phyloP scores from a whole-genome alignment of 2,888 invertebrate genomes.

The Lysandra coridon region DNA sequence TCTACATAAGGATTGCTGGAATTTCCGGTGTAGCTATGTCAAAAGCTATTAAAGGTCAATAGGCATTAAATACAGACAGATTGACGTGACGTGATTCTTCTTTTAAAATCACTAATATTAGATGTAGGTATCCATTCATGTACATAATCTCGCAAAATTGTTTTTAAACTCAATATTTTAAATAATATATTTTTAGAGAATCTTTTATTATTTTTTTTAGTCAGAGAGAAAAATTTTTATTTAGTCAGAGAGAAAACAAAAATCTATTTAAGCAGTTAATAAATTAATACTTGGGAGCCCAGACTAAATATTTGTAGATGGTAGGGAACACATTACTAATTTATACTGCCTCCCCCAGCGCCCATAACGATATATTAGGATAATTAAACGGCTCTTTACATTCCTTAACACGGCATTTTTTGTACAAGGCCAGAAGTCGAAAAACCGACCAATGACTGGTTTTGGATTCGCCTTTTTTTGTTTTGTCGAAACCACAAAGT shows the following conservation, averaged over 20 bases:
- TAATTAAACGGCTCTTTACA: constrained; percentile 81
- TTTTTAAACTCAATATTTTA: too few species aligned
- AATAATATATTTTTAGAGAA: too few species aligned
- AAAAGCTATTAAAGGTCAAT: not conserved
- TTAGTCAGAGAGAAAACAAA: not conserved
- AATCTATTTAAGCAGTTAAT: not conserved
- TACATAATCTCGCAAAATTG: too few species aligned
- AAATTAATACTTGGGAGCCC: not conserved
- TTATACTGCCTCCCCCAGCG: constrained; percentile 74
- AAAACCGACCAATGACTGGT: constrained; percentile 79
- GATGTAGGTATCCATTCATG: not conserved
- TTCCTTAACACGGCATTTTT: constrained; percentile 80
- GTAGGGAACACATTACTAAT: constrained; percentile 52
- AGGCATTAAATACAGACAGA: not conserved
- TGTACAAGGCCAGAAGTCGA: constrained; percentile 71
- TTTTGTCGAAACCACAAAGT: constrained; percentile 76
- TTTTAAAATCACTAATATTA: not conserved
- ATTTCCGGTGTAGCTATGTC: not conserved
- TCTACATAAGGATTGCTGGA: not conserved
- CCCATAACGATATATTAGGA: constrained; percentile 80
- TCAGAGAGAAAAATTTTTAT: too few species aligned
- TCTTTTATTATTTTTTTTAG: too few species aligned
- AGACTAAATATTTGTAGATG: constrained; percentile 6
- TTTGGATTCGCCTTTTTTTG: constrained; percentile 70
- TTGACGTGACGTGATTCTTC: not conserved